A percentile compares a stretch with the other conserved stretches of the same genome.
These are phyloP conservation scores for Urechis unicinctus DNA, from an alignment of 2,888 invertebrate species.

Conservation along the genomic window DNA sequence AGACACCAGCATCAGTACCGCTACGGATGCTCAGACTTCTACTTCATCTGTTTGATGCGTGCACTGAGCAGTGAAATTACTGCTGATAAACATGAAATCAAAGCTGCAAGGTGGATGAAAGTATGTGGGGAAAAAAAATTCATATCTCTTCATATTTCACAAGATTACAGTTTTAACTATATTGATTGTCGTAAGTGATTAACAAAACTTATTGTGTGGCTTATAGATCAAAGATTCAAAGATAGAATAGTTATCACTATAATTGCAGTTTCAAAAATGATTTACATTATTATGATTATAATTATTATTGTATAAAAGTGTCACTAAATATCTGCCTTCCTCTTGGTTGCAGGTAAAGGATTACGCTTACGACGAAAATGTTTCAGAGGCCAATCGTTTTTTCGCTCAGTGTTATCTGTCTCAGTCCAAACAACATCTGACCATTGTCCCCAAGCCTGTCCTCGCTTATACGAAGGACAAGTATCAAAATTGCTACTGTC, in stretches of 20 bases:
- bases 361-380: not conserved
- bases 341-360: not conserved
- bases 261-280: no score
- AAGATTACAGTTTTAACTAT: no score
- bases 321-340: not conserved
- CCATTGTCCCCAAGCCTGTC: not conserved
- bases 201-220: no score
- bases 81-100: conserved; percentile 72
- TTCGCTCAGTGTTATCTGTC: not conserved
- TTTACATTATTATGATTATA: no score
- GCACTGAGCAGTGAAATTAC: conserved; percentile 62
- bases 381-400: not conserved
- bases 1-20: conserved; percentile 70
- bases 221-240: no score
- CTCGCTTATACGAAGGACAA: not conserved
- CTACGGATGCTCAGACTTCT: conserved; percentile 81
- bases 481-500: not conserved
- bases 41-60: conserved; percentile 66
- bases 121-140: conserved; percentile 26
- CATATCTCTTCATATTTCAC: no score
- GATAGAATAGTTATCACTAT: no score
- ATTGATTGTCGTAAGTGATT: no score
- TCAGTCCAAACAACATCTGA: not conserved
- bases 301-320: not conserved
- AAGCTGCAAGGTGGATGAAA: conserved; percentile 74